Evolutionary conservation across 2,888 invertebrate genomes (phyloP), one percentile per base, ranked within the genome.

Genomic region (Tipula unca): DNA sequence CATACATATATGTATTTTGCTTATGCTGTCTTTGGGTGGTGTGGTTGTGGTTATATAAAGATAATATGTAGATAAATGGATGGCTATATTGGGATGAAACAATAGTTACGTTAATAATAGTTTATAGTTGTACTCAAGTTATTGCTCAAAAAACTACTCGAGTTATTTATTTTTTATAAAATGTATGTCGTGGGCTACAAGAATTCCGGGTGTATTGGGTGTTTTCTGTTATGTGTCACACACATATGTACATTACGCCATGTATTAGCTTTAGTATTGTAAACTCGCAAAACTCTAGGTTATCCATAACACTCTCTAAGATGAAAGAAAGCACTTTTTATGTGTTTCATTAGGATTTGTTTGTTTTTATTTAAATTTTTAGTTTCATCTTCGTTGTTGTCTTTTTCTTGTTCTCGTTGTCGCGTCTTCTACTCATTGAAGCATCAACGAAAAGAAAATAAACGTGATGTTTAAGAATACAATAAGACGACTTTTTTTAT

Each of bases 301-400:
- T 69, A n/a, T 13, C 6, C 3, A 69, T 25, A 25, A 20, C 0
- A 25, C 25, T 69, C n/a, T n/a, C 2, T 48, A 39, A 10, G 10
- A 39, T 39, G 13, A 25, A 69, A 69, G 69, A 69, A 25, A 69
- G 25, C 69, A 69, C 10, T 69, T 69, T 69, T 69, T 69, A 10
- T 69, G 10, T 69, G 13, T 69, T 25, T 69, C 69, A 69, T 69
- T 69, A 69, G 25, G 69, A 69, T 69, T 69, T 69, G 25, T 69
- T 69, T 69, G 69, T 69, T 69, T 69, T 69, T 69, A 69, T 69
- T 69, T 69, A 69, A 69, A 69, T 69, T 69, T 69, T 69, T 48
- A 8, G 6, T 39, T 39, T 39, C 39, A 17, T 17, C 13, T 69
- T 69, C 20, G 20, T 54, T 10, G 20, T 25, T n/a, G 42, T 42